Conservation (phyloP, 92 coral and sea anemone species). For the Plumapathes pennacea region DNA sequence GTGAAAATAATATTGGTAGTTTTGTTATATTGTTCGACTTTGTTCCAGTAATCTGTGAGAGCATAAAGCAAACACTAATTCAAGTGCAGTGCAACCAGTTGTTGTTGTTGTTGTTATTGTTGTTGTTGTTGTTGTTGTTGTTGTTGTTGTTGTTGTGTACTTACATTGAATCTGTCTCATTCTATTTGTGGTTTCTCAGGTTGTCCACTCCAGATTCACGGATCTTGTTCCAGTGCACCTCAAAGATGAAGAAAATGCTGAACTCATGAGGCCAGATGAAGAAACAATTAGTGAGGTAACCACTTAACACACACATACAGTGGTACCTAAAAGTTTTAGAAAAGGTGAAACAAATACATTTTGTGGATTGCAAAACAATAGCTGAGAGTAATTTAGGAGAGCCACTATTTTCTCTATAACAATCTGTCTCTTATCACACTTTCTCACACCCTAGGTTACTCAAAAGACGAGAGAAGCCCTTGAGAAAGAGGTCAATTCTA, state of each 20-base stretch:
- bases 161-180: not conserved
- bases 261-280: conserved; percentile 85
- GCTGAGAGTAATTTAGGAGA: too few relatives aligned
- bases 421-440: too few relatives aligned
- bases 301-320: too few relatives aligned
- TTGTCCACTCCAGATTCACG: conserved; percentile 90
- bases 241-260: conserved; percentile 84
- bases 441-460: conserved; percentile 40
- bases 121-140: not conserved
- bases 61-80: too few relatives aligned
- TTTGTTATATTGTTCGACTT: too few relatives aligned
- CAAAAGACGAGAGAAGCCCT: conserved; percentile 92
- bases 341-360: too few relatives aligned
- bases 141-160: not conserved
- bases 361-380: too few relatives aligned
- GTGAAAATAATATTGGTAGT: too few relatives aligned
- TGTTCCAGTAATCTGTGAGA: too few relatives aligned
- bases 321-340: too few relatives aligned
- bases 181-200: conserved; percentile 47
- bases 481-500: conserved; percentile 89
- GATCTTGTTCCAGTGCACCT: conserved; percentile 96
- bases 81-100: too few relatives aligned
- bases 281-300: conserved; percentile 85
- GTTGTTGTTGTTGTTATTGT: not conserved
- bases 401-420: too few relatives aligned